Evolutionary conservation across 92 coral and sea anemone genomes (phyloP).

Genomic region (Palythoa grandiflora): DNA sequence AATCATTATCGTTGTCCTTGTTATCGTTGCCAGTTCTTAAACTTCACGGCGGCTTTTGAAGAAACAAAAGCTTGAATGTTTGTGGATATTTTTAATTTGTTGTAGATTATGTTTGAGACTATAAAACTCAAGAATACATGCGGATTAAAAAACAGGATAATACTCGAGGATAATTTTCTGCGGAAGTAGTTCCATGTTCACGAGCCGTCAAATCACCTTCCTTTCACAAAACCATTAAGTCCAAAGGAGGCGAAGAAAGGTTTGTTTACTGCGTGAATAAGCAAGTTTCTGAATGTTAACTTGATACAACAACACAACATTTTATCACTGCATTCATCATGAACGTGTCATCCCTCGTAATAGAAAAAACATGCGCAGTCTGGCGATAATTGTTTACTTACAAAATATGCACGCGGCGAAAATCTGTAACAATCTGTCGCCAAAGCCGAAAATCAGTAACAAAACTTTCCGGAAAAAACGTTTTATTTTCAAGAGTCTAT

Average conservation of each 20-base stretch:
- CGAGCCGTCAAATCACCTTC: neutral
- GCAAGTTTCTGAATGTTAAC: neutral
- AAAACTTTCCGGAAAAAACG: no score
- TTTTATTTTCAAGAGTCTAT: neutral
- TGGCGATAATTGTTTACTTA: neutral
- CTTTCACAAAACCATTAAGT: neutral
- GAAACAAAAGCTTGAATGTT: neutral
- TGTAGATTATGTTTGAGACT: neutral
- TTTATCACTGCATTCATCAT: neutral
- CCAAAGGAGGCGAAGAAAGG: neutral
- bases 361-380: conserved; percentile 43
- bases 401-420: neutral
- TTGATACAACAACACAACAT: neutral
- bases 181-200: neutral
- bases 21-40: neutral
- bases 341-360: neutral
- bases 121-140: neutral
- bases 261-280: neutral
- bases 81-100: neutral
- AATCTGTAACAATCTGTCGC: neutral
- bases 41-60: neutral
- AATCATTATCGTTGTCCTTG: conserved; percentile 57
- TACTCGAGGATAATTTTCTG: neutral
- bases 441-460: neutral
- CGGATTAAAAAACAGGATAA: conserved; percentile 15